Base-by-base conservation (phyloP, 2,113 vertebrate genomes). In the Hydrolagus affinis region DNA sequence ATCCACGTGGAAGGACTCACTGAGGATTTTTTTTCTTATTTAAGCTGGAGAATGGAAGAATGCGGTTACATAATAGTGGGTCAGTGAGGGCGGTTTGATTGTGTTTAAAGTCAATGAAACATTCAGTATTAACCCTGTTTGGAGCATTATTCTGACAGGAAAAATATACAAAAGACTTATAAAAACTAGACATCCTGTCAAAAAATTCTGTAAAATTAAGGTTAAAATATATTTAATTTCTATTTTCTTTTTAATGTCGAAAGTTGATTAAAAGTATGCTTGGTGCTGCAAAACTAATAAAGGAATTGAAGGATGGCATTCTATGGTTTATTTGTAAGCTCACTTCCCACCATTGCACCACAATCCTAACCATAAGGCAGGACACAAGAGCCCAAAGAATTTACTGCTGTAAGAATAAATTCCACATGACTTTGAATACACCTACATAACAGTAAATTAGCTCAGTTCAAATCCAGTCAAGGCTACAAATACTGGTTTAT, bases 141-240 rank as follows among this genome's bases (percentile, higher is more conserved):
- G 95, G 91, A 92, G 92, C 92, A 94, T 93, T 94, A 93, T 93
- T 93, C 94, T 92, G 92, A 96, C 94, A 95, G 91, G 93, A 94
- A 94, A 94, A 94, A 94, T 95, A 96, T 95, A 96, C 95, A 96
- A 96, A 97, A 95, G 91, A 93, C 95, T 95, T 96, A 97, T 96
- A 97, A 99, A 98, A 98, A 97, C 95, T 97, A 97, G 95, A 97
- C 94, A 95, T 94, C 95, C 95, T 95, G 95, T 94, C 93, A 95
- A 94, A 91, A 95, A 92, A 91, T 93, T 93, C 95, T 94, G 93
- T 94, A 92, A 92, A 94, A 95, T 94, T 95, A 96, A 96, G 91
- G 93, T 93, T 94, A 93, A 94, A 91, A 93, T 94, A 83, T 83
- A 94, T 93, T 93, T 93, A 94, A 95, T 91, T 93, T 93, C 94